Conservation (phyloP, 1,140 invertebrate genomes). For the Maconellicoccus hirsutus region DNA sequence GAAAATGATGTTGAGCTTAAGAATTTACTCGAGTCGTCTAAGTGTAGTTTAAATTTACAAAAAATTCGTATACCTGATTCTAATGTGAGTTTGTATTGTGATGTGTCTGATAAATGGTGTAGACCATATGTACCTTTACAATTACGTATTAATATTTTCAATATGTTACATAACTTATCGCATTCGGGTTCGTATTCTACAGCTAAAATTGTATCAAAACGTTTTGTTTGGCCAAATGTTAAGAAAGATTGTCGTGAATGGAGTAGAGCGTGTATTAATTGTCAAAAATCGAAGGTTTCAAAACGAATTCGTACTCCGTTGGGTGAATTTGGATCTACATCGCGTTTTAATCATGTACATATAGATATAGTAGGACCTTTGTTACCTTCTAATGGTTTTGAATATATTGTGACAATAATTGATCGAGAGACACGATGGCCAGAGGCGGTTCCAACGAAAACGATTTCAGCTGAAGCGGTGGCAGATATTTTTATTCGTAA, state of each 20-base stretch:
- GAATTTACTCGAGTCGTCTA: background rate
- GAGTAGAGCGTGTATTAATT: constrained; percentile 29
- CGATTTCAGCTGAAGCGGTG: constrained; percentile 33
- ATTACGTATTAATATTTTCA: constrained; percentile 28
- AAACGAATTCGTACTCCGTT: background rate
- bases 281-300: constrained; percentile 30
- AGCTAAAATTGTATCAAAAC: constrained; percentile 33
- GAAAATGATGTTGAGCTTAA: background rate
- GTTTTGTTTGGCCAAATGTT: constrained; percentile 37
- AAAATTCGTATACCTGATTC: background rate
- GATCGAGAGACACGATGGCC: constrained; percentile 34
- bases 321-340: constrained; percentile 27
- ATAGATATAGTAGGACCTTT: constrained; percentile 38
- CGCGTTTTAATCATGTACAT: constrained; percentile 34
- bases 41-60: too few relatives aligned
- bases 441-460: constrained; percentile 29
- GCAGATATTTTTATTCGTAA: constrained; percentile 16
- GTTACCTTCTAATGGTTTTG: constrained; percentile 27
- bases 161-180: constrained; percentile 32
- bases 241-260: constrained; percentile 29
- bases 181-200: constrained; percentile 33
- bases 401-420: constrained; percentile 32
- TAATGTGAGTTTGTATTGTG: background rate
- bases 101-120: background rate
- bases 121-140: background rate